Percentiles rank a stretch among this genome's conserved stretches.
Conservation (phyloP, 2,797 vertebrate genomes). For the Emydoidea blandingii region DNA sequence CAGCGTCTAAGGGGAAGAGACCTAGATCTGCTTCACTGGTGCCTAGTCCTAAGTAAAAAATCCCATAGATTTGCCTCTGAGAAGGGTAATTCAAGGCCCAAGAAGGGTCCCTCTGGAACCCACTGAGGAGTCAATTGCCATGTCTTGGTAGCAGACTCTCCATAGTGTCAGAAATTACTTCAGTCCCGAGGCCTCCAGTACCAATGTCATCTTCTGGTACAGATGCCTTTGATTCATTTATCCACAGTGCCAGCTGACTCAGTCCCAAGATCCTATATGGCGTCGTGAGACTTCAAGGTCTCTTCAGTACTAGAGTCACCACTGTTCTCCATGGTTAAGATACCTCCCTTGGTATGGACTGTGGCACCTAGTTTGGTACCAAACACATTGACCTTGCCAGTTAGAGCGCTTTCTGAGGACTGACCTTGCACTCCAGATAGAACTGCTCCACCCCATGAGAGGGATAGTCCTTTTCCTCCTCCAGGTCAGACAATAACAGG, state of each 20-base stretch:
- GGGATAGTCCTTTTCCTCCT: background rate
- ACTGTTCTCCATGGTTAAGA: background rate
- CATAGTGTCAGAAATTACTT: background rate
- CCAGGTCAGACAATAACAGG: background rate
- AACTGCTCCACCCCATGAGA: background rate
- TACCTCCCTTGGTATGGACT: background rate
- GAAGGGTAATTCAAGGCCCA: background rate
- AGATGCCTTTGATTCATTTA: background rate
- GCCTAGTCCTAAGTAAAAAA: background rate
- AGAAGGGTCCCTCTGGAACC: background rate
- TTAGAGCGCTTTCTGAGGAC: background rate
- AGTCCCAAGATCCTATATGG: background rate
- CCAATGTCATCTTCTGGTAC: background rate
- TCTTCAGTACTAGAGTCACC: background rate
- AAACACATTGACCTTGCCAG: background rate
- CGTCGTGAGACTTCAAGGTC: background rate
- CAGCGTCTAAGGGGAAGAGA: background rate
- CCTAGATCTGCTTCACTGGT: background rate
- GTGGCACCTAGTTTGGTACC: background rate
- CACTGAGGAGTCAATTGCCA: background rate
- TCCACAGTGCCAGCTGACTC: background rate
- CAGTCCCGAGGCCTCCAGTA: background rate
- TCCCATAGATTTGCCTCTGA: background rate
- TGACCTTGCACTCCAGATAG: background rate
- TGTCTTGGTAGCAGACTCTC: background rate